Conservation (phyloP, 2,888 invertebrate species). For the Nephrotoma guestfalica region DNA sequence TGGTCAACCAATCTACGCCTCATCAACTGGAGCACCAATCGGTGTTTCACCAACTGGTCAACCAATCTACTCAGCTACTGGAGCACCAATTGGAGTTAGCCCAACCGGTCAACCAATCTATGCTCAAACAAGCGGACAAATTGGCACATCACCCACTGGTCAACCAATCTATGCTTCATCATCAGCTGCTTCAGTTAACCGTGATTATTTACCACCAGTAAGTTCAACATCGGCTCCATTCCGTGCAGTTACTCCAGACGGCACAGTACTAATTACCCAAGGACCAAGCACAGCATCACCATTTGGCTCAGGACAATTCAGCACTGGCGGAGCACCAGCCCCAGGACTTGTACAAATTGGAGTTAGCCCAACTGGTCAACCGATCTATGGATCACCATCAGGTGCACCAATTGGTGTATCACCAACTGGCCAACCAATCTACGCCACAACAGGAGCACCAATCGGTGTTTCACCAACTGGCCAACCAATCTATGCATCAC, state of each 20-base stretch:
- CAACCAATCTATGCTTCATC: not conserved
- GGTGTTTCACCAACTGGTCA: not conserved
- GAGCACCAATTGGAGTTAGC: not conserved
- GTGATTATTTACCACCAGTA: not conserved
- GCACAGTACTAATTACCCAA: not conserved
- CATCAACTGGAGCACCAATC: not conserved
- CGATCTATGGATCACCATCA: not conserved
- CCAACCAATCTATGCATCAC: not conserved
- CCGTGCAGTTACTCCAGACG: not conserved
- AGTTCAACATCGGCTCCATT: not conserved
- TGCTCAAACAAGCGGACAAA: not conserved
- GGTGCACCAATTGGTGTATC: not conserved
- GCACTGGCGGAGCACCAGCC: not conserved
- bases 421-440: not conserved
- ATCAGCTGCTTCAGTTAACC: not conserved
- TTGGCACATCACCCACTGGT: not conserved
- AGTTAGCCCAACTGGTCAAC: not conserved
- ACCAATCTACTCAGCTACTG: not conserved
- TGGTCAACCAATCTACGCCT: conserved; percentile 1
- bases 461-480: not conserved
- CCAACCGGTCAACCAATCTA: conserved; percentile 1
- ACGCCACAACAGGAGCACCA: not conserved
- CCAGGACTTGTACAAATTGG: not conserved
- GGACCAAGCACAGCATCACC: not conserved
- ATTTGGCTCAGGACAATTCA: not conserved